These are phyloP conservation scores for Heliconius cydno DNA, from an alignment of 2,888 invertebrate genomes.

Conservation along the genomic window DNA sequence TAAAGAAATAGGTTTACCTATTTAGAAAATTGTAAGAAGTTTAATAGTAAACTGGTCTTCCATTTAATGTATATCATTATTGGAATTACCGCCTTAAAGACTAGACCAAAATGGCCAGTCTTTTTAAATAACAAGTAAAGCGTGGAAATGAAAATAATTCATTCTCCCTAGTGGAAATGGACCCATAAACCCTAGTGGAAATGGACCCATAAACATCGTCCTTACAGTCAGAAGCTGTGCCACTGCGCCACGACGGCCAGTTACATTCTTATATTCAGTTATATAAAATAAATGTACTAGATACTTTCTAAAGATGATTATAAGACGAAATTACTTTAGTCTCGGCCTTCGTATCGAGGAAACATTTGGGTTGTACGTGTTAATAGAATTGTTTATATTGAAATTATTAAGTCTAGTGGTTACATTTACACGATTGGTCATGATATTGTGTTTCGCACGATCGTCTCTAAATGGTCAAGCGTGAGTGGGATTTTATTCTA, in stretches of 20 bases:
- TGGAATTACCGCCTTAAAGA: too few species aligned
- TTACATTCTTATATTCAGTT: slow-evolving; percentile 7
- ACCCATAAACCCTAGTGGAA: neutral
- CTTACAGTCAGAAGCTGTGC: neutral
- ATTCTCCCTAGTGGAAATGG: neutral
- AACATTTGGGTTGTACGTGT: slow-evolving; percentile 19
- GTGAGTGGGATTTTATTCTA: neutral
- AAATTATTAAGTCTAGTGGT: slow-evolving; percentile 5
- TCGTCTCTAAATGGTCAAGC: neutral
- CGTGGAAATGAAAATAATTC: neutral
- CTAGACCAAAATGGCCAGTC: neutral
- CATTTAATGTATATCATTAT: too few species aligned
- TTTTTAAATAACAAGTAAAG: neutral
- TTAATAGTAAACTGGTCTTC: too few species aligned
- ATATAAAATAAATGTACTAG: slow-evolving; percentile 16
- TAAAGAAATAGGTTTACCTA: neutral
- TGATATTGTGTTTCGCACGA: neutral
- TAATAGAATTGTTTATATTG: slow-evolving; percentile 18
- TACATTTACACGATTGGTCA: slow-evolving; percentile 2
- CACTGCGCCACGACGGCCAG: neutral
- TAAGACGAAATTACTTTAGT: slow-evolving; percentile 9
- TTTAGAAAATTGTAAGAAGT: too few species aligned
- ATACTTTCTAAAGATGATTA: slow-evolving; percentile 26
- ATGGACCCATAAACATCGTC: neutral
- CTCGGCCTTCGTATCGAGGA: slow-evolving; percentile 10